Conservation (phyloP, 2,888 invertebrate genomes). For the Arrhopalites spinosus region DNA sequence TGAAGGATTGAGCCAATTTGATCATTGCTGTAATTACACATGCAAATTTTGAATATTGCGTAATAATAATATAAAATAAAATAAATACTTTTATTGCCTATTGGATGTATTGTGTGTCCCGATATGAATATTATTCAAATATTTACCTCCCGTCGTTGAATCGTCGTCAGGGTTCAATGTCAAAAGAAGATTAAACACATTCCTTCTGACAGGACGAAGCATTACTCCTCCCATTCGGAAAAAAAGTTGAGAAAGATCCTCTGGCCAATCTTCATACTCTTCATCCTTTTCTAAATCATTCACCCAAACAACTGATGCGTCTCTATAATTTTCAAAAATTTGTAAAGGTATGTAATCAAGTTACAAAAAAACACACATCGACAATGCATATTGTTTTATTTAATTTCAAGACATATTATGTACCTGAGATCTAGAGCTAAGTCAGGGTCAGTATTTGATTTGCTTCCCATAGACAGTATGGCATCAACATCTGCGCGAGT, state of each 20-base stretch:
- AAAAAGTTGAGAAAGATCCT: slow-evolving; percentile 81
- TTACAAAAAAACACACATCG: too few relatives aligned
- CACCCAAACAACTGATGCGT: slow-evolving; percentile 89
- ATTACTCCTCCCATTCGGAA: slow-evolving; percentile 98
- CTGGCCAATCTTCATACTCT: slow-evolving; percentile 86
- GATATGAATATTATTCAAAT: too few relatives aligned
- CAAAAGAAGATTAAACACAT: slow-evolving; percentile 60
- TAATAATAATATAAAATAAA: neutral
- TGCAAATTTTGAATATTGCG: neutral
- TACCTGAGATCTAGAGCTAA: slow-evolving; percentile 95
- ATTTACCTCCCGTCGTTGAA: slow-evolving; percentile 43
- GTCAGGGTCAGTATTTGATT: slow-evolving; percentile 62
- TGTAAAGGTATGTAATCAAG: too few relatives aligned
- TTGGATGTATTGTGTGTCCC: too few relatives aligned
- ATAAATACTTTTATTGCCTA: too few relatives aligned
- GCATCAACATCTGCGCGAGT: slow-evolving; percentile 61
- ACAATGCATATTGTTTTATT: too few relatives aligned
- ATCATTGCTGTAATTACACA: slow-evolving; percentile 72
- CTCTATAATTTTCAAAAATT: too few relatives aligned
- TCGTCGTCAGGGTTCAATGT: slow-evolving; percentile 52
- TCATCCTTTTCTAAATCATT: slow-evolving; percentile 93
- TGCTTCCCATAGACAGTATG: slow-evolving; percentile 57
- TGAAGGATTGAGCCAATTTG: slow-evolving; percentile 86
- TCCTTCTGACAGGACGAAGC: slow-evolving; percentile 84
- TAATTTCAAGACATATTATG: too few relatives aligned